Evolutionary conservation across 1,140 invertebrate species (phyloP).

Genomic region (Drosophila subpulchrella): DNA sequence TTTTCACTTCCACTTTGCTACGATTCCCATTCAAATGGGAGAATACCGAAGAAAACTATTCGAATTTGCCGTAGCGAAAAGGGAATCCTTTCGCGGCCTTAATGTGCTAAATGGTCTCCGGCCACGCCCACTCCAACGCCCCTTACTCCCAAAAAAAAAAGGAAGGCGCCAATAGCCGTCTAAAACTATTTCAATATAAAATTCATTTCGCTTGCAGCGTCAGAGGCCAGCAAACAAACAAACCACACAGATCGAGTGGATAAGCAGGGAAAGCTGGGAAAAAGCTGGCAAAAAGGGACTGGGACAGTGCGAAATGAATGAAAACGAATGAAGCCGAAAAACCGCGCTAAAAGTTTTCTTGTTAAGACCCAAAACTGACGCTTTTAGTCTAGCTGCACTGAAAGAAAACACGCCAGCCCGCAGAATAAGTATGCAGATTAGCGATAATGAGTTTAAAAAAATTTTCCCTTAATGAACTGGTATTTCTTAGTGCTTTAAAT

Average conservation of each 20-base stretch:
- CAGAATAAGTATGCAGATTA: neutral
- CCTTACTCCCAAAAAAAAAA: neutral
- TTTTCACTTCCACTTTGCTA: neutral
- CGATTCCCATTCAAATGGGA: neutral
- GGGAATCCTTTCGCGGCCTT: slow-evolving; percentile 27
- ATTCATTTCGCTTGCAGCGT: slow-evolving; percentile 72
- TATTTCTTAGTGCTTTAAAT: neutral
- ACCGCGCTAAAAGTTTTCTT: slow-evolving; percentile 67
- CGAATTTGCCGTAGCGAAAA: slow-evolving; percentile 1
- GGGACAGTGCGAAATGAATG: slow-evolving; percentile 59
- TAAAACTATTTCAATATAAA: slow-evolving; percentile 81
- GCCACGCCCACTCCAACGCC: slow-evolving; percentile 31
- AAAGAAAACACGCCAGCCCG: neutral
- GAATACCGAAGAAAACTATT: slow-evolving; percentile 23
- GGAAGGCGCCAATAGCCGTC: slow-evolving; percentile 58
- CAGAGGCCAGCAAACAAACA: slow-evolving; percentile 32
- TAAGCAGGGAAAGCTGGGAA: neutral
- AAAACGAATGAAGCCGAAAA: slow-evolving; percentile 65
- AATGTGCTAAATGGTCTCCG: slow-evolving; percentile 23
- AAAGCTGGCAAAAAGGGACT: neutral
- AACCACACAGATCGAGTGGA: slow-evolving; percentile 27
- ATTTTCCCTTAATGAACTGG: neutral
- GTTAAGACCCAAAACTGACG: slow-evolving; percentile 55
- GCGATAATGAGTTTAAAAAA: neutral
- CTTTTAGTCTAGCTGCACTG: slow-evolving; percentile 8